phyloP scores from a whole-genome alignment of 2,888 invertebrate genomes.

The Drosophila aldrichi region DNA sequence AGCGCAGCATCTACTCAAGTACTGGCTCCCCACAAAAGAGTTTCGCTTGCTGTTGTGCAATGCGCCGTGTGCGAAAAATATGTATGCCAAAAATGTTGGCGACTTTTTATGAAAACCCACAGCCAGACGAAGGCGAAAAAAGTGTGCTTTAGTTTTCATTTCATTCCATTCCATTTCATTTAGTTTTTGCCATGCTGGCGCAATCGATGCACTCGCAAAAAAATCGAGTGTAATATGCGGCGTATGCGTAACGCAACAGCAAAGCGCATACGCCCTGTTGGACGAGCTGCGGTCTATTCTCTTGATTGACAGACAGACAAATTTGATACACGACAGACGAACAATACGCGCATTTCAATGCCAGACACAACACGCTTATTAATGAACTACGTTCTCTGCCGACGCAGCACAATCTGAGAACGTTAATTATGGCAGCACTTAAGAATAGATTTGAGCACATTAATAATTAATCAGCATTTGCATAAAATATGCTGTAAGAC shows the following conservation, averaged over 20 bases:
- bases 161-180: slow-evolving; percentile 18
- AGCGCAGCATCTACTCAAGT: slow-evolving; percentile 46
- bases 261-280: slow-evolving; percentile 52
- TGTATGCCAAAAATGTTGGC: slow-evolving; percentile 39
- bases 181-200: slow-evolving; percentile 33
- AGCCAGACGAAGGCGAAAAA: slow-evolving; percentile 36
- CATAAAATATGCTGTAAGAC: slow-evolving; percentile 40
- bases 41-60: slow-evolving; percentile 45
- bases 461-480: slow-evolving; percentile 39
- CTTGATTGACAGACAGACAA: slow-evolving; percentile 16
- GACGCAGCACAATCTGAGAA: slow-evolving; percentile 15
- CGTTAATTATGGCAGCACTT: slow-evolving; percentile 11
- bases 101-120: slow-evolving; percentile 10
- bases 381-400: slow-evolving; percentile 22
- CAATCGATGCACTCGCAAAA: slow-evolving; percentile 32
- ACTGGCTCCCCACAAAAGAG: slow-evolving; percentile 39
- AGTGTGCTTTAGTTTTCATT: slow-evolving; percentile 21
- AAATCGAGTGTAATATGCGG: slow-evolving; percentile 12
- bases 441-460: slow-evolving; percentile 17
- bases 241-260: slow-evolving; percentile 49
- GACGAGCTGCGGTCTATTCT: slow-evolving; percentile 12
- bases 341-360: slow-evolving; percentile 31
- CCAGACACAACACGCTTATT: slow-evolving; percentile 37
- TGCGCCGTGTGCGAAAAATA: slow-evolving; percentile 28
- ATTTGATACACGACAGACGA: slow-evolving; percentile 21